Conservation (phyloP, 2,113 vertebrate genomes). For the Corythoichthys haematopterus region DNA sequence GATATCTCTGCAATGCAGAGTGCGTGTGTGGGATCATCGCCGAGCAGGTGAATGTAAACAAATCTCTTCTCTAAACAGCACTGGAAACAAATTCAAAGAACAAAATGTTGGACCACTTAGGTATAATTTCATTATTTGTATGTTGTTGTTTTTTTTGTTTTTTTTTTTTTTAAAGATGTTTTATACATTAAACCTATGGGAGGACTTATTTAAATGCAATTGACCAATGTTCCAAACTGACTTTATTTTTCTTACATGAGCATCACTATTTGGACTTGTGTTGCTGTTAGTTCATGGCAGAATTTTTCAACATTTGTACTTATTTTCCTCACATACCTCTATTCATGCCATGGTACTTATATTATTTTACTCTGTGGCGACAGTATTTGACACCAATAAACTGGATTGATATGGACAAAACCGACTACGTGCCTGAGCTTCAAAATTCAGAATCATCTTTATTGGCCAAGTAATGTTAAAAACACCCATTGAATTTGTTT, state of each 20-base stretch:
- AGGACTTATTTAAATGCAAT: conserved; percentile 2
- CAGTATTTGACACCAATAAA: background rate
- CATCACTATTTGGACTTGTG: background rate
- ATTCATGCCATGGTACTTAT: background rate
- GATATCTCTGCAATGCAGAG: background rate
- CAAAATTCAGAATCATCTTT: too few relatives aligned
- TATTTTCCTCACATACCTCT: background rate
- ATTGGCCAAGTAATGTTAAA: too few relatives aligned
- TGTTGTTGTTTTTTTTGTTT: too few relatives aligned
- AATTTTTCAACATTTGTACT: background rate
- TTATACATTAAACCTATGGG: background rate
- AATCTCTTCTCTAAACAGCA: background rate
- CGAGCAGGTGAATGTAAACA: background rate
- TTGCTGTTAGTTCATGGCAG: background rate
- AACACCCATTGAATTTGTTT: too few relatives aligned
- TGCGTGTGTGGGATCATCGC: background rate
- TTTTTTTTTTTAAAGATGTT: background rate
- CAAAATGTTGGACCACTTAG: background rate
- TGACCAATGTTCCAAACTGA: background rate
- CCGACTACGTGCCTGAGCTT: too few relatives aligned
- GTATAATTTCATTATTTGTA: background rate
- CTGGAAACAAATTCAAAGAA: background rate
- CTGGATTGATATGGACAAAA: background rate
- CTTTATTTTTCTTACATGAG: background rate
- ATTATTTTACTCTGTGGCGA: background rate